phyloP scores from a whole-genome alignment of 2,797 vertebrate genomes.

The Acanthopagrus latus region DNA sequence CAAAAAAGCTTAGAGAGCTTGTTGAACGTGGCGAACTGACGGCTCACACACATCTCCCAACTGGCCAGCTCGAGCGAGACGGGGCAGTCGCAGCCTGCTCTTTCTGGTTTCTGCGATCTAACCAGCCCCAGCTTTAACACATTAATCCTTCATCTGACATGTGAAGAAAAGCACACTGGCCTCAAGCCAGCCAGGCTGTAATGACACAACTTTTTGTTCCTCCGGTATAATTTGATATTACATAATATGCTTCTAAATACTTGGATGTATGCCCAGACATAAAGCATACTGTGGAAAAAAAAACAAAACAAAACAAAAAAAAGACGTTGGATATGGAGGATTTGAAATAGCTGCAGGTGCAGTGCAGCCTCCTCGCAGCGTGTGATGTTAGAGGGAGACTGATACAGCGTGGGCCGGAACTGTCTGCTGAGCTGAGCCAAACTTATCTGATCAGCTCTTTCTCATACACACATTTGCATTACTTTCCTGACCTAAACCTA shows the following conservation, averaged over 20 bases:
- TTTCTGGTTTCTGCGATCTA: too few relatives aligned
- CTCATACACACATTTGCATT: conserved; percentile 10
- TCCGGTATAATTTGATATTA: conserved; percentile 31
- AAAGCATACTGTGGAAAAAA: conserved; percentile 2
- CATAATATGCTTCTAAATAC: conserved; percentile 23
- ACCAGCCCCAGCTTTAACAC: neutral
- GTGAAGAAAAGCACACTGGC: neutral
- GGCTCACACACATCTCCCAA: too few relatives aligned
- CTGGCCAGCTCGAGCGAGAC: too few relatives aligned
- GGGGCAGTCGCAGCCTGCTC: too few relatives aligned
- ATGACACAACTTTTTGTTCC: neutral
- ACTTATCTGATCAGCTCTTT: conserved; percentile 9
- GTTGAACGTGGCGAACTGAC: too few relatives aligned
- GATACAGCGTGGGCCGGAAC: conserved; percentile 14
- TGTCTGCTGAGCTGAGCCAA: conserved; percentile 5
- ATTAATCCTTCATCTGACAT: neutral
- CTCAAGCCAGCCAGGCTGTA: neutral
- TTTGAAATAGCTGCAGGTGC: conserved; percentile 41
- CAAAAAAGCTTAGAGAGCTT: too few relatives aligned
- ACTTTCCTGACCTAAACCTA: neutral
- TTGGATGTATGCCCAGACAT: conserved; percentile 18
- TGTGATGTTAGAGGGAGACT: conserved; percentile 2
- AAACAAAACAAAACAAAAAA: too few relatives aligned
- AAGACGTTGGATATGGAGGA: neutral
- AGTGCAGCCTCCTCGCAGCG: conserved; percentile 3